These are phyloP conservation scores for Odontesthes bonariensis DNA, from an alignment of 2,113 vertebrate genomes.

Conservation along the genomic window DNA sequence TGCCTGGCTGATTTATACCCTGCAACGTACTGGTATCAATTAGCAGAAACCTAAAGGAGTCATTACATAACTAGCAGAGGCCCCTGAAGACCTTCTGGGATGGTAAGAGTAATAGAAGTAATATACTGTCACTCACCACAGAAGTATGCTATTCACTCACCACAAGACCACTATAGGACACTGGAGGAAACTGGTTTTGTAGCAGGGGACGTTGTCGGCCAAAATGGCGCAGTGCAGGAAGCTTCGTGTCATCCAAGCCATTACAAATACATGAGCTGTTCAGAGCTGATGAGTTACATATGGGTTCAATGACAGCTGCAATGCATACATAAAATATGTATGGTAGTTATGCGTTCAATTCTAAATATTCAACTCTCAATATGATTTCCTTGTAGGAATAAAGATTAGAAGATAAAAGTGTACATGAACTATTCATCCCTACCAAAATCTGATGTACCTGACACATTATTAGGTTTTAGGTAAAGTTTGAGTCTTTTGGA, in stretches of 20 bases:
- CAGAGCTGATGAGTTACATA: conserved; percentile 59
- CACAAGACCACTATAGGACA: conserved; percentile 76
- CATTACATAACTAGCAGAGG: conserved; percentile 72
- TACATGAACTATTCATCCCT: neutral
- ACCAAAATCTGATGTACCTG: conserved; percentile 13
- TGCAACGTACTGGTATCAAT: conserved; percentile 75
- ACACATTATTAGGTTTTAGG: conserved; percentile 39
- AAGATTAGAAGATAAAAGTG: neutral
- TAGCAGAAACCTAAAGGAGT: conserved; percentile 75
- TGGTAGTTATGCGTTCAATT: conserved; percentile 25
- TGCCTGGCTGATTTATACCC: conserved; percentile 75
- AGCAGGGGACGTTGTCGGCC: conserved; percentile 55
- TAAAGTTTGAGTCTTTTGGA: conserved; percentile 1
- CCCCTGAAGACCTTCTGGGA: conserved; percentile 71
- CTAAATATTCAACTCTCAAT: conserved; percentile 11
- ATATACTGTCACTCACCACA: conserved; percentile 80
- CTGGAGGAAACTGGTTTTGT: conserved; percentile 70
- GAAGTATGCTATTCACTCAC: conserved; percentile 72
- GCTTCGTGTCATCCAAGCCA: conserved; percentile 55
- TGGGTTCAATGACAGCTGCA: conserved; percentile 50
- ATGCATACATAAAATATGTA: conserved; percentile 25
- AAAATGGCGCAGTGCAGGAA: conserved; percentile 56
- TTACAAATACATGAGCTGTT: conserved; percentile 47
- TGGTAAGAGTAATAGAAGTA: conserved; percentile 75
- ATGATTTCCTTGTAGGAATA: no score